Base-by-base conservation (phyloP, 2,113 vertebrate species). In the Istiophorus platypterus region DNA sequence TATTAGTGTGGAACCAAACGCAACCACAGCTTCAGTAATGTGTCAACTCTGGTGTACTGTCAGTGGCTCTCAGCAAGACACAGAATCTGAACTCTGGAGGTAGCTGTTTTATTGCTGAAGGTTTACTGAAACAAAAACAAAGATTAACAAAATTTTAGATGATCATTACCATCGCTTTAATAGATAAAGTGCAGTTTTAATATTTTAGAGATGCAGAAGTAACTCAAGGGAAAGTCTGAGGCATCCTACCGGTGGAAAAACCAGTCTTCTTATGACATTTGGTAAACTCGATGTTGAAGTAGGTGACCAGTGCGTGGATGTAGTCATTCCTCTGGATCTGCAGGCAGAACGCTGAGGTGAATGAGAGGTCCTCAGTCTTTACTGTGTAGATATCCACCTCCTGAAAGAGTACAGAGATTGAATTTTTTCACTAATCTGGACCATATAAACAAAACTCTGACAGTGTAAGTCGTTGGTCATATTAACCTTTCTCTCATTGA, bases 191-290 rank as follows among this genome's bases (percentile, higher is more conserved):
- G 34, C 24, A n/a, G 45, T 11, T 49, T 34, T 64, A 54, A 42
- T 27, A 31, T 15, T 49, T 34, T 64, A 29, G 31, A 45, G 51
- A 11, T 18, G 6, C 54, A 73, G 37, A n/a, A n/a, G 42, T 11
- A 62, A 45, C 5, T 26, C 29, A 14, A 31, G 17, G n/a, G 17
- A 47, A 0, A 1, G 15, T 26, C n/a, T 45, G 22, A 20, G 7
- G 15, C 15, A 13, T 37, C 82, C 92, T 90, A 99, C 98, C 98
- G 90, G 98, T 99, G 80, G 98, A 99, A 94, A 99, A 99, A 18
- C 98, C 97, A 5, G 97, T 99, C 87, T 98, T 99, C 82, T 99
- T 99, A 91, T 99, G 98, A 96, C 98, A 99, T 93, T 99, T 99
- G 0, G 98, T 99, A 95, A 99, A 99, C 92, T 99, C 98, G 0